Evolutionary conservation across 2,888 invertebrate species (phyloP), one percentile per base, ranked within the genome.

Genomic region (Heliconius sara): DNA sequence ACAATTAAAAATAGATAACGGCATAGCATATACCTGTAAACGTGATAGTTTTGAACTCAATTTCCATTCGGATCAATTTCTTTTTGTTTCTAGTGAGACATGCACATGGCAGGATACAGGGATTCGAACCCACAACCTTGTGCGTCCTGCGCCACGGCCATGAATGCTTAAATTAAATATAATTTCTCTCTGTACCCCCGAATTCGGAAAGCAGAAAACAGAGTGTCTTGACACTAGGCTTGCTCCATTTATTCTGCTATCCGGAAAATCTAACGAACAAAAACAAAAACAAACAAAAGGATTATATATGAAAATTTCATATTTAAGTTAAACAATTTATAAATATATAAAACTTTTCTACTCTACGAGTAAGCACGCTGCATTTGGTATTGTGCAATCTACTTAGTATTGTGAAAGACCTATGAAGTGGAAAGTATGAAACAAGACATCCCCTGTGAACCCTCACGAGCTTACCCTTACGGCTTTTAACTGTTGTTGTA

Each of bases 401-500:
- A 43, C 70, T 43, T 43, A 25, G 70, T 70, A 70, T 43, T 25
- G n/a, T 70, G 43, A 6, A 68, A 68, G 22, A 43, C 13, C n/a
- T 68, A 68, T 68, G n/a, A 3, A 39, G 43, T 25, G 13, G 25
- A 47, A 70, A 70, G 13, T 70, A n/a, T n/a, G 25, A 25, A 70
- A 70, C 70, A 70, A 9, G 43, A 16, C 16, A 70, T 70, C 60
- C 73, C 73, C 25, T 60, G 57, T 60, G 34, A 39, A 60, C 60
- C 9, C 30, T 34, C 60, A 60, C 52, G 72, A 73, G n/a, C 60
- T 60, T 30, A 30, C 30, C 30, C 30, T 30, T 2, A 79, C 74
- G 43, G 68, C 68, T 47, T 60, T 57, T 68, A 74, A 70, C 78
- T 70, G 73, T 43, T 75, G 67, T 79, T 79, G 72, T 79, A 81